Conservation (phyloP, 2,888 invertebrate genomes). For the Parnassius glacialis region DNA sequence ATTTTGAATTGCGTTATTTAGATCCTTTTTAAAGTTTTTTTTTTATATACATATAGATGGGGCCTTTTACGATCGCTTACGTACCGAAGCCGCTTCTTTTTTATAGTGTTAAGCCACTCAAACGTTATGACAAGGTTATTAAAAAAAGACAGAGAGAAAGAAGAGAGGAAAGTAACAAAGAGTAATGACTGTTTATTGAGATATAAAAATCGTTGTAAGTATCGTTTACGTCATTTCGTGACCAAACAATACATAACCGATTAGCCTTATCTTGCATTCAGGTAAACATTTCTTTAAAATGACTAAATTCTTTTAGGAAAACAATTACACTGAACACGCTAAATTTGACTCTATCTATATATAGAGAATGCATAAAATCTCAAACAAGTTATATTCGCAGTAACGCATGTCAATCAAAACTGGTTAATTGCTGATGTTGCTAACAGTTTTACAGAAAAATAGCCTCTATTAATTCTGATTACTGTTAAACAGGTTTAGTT, state of each 20-base stretch:
- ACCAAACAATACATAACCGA: slow-evolving; percentile 72
- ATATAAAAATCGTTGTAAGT: slow-evolving; percentile 28
- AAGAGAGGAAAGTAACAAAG: not conserved
- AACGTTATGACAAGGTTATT: slow-evolving; percentile 18
- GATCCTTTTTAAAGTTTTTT: not conserved
- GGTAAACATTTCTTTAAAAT: slow-evolving; percentile 66
- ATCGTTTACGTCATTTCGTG: slow-evolving; percentile 42
- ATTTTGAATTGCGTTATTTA: slow-evolving; percentile 11
- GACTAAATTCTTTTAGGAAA: slow-evolving; percentile 50
- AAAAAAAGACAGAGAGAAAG: slow-evolving; percentile 6
- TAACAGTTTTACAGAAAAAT: slow-evolving; percentile 24
- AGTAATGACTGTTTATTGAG: slow-evolving; percentile 14
- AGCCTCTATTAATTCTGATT: slow-evolving; percentile 25
- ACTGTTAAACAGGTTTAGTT: slow-evolving; percentile 11
- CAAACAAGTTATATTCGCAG: slow-evolving; percentile 21
- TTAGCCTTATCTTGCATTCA: slow-evolving; percentile 64
- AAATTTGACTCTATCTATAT: slow-evolving; percentile 28
- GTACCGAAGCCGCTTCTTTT: slow-evolving; percentile 4
- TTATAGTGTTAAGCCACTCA: slow-evolving; percentile 2
- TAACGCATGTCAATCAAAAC: slow-evolving; percentile 29
- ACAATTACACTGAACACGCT: slow-evolving; percentile 1
- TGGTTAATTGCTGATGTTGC: slow-evolving; percentile 27
- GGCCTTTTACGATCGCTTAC: not conserved
- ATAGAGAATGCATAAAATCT: slow-evolving; percentile 28
- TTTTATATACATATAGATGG: not conserved